Conservation (phyloP, 2,797 vertebrate species). For the Urophycis tenuis region DNA sequence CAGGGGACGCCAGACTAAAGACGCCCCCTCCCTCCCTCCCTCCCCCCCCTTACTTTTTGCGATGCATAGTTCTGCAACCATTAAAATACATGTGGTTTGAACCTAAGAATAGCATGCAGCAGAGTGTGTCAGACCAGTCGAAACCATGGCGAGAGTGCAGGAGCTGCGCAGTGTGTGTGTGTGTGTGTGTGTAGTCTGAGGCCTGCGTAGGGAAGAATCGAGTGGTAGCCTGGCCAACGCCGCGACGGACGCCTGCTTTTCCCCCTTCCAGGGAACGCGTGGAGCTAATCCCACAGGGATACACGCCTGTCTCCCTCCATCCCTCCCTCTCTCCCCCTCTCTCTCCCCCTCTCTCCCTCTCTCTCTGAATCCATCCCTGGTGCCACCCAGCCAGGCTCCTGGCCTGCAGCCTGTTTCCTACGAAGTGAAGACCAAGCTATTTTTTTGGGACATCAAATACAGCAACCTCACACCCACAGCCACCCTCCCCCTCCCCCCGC, state of each 20-base stretch:
- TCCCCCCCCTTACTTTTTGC: constrained; percentile 62
- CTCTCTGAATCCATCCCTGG: constrained; percentile 63
- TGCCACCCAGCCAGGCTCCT: constrained; percentile 60
- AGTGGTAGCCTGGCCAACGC: constrained; percentile 61
- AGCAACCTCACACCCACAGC: constrained; percentile 56
- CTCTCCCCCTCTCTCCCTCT: no score
- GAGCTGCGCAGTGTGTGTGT: constrained; percentile 49
- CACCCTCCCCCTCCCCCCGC: constrained; percentile 34
- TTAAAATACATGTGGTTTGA: constrained; percentile 64
- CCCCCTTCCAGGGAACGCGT: constrained; percentile 47
- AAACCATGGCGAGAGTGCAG: constrained; percentile 50
- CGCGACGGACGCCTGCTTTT: constrained; percentile 58
- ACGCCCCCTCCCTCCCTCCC: no score
- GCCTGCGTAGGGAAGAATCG: constrained; percentile 39
- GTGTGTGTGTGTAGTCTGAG: constrained; percentile 40
- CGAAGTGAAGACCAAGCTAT: constrained; percentile 38
- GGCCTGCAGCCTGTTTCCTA: constrained; percentile 55
- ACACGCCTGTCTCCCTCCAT: no score
- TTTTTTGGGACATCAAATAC: constrained; percentile 45
- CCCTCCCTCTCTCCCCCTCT: no score
- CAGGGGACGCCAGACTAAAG: constrained; percentile 39
- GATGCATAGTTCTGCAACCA: constrained; percentile 70
- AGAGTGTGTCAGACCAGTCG: constrained; percentile 61
- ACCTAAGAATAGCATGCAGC: constrained; percentile 68
- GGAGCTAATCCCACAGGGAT: constrained; percentile 62